phyloP scores from a whole-genome alignment of 2,113 vertebrate genomes.

The Varanus salvator region DNA sequence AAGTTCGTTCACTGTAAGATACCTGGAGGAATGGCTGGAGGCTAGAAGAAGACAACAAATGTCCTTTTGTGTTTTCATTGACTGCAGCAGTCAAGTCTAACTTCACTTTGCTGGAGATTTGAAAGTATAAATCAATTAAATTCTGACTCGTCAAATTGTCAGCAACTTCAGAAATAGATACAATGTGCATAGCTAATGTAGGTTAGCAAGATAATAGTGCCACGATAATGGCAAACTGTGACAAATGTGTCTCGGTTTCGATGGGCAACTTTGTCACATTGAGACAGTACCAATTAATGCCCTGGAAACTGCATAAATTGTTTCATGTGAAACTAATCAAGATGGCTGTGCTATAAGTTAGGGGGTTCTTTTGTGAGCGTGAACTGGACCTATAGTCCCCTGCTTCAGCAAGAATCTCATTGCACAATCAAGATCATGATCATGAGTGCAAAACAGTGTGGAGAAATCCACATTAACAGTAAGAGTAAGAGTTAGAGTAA shows the following conservation, averaged over 20 bases:
- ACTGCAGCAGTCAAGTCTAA: background rate
- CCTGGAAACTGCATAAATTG: background rate
- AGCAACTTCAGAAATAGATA: background rate
- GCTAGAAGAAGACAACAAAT: background rate
- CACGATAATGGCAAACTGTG: background rate
- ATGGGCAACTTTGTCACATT: background rate
- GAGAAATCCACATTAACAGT: too few relatives aligned
- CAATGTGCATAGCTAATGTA: too few relatives aligned
- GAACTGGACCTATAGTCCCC: too few relatives aligned
- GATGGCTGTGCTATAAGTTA: background rate
- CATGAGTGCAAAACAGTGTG: too few relatives aligned
- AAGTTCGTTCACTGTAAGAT: background rate
- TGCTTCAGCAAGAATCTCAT: too few relatives aligned
- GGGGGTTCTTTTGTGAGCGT: background rate
- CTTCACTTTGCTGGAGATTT: slow-evolving; percentile 5
- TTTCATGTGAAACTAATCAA: background rate
- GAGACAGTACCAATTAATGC: background rate
- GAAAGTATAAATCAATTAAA: background rate
- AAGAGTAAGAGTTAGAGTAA: too few relatives aligned
- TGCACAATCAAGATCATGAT: too few relatives aligned
- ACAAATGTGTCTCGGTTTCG: background rate
- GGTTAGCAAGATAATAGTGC: background rate
- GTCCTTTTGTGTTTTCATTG: background rate
- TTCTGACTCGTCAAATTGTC: background rate
- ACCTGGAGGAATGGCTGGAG: background rate